Evolutionary conservation across 2,113 vertebrate genomes (phyloP).

Genomic region (Siphamia tubifer): DNA sequence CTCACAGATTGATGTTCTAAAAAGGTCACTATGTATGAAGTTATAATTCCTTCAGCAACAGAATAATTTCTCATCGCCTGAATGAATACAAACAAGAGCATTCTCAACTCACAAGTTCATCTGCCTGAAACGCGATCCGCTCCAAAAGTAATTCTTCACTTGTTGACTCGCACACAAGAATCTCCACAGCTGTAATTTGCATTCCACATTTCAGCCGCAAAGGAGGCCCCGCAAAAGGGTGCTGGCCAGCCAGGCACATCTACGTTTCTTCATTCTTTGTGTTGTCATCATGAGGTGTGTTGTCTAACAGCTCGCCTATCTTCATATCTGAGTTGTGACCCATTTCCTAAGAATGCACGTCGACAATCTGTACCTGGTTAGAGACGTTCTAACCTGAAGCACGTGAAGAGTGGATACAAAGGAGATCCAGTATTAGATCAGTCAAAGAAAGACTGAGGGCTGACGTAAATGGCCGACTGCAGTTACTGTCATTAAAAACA

Average conservation of each 20-base stretch:
- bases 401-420: slow-evolving; percentile 30
- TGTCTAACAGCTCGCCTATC: slow-evolving; percentile 19
- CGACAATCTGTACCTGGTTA: not conserved
- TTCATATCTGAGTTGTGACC: slow-evolving; percentile 7
- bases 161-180: slow-evolving; percentile 42
- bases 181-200: slow-evolving; percentile 36
- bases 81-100: slow-evolving; percentile 29
- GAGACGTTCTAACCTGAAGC: slow-evolving; percentile 15
- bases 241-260: not conserved
- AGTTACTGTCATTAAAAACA: no score
- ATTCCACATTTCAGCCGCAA: slow-evolving; percentile 19
- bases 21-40: slow-evolving; percentile 4
- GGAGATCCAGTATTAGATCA: not conserved
- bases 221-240: slow-evolving; percentile 1
- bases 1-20: slow-evolving; percentile 13
- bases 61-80: not conserved
- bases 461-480: no score
- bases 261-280: slow-evolving; percentile 4
- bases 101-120: slow-evolving; percentile 25
- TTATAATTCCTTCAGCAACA: slow-evolving; percentile 27
- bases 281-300: not conserved
- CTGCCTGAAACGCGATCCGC: slow-evolving; percentile 30
- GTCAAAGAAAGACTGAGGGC: no score
- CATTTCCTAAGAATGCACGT: not conserved
- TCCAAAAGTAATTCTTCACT: slow-evolving; percentile 25